phyloP scores from a whole-genome alignment of 92 coral and sea anemone species.

The Palythoa grandiflora region DNA sequence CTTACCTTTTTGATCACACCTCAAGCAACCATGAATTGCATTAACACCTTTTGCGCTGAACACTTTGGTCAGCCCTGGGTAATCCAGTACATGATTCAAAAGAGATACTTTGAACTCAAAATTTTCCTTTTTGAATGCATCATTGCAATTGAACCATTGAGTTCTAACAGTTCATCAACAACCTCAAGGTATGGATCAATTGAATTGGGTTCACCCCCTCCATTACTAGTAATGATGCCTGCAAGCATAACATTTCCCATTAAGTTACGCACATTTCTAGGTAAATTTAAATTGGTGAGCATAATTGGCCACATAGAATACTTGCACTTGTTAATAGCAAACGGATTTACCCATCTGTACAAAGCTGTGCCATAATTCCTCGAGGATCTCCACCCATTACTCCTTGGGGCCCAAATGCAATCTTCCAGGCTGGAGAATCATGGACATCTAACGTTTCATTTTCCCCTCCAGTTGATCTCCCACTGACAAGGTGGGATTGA shows the following conservation, averaged over 20 bases:
- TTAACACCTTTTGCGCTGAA: too few species aligned
- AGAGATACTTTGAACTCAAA: too few species aligned
- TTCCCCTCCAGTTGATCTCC: not conserved
- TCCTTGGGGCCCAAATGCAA: not conserved
- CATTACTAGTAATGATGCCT: conserved; percentile 50
- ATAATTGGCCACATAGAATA: conserved; percentile 71
- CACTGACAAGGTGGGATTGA: too few species aligned
- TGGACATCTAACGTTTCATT: conserved; percentile 17
- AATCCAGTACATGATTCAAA: too few species aligned
- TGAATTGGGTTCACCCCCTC: not conserved
- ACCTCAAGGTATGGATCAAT: conserved; percentile 4
- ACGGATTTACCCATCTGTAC: conserved; percentile 59
- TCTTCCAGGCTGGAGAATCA: conserved; percentile 52
- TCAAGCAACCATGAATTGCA: too few species aligned
- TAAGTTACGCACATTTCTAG: conserved; percentile 34
- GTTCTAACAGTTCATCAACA: not conserved
- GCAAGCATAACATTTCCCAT: conserved; percentile 48
- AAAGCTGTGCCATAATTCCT: conserved; percentile 41
- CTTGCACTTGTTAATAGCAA: conserved; percentile 25
- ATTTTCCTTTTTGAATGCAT: not conserved
- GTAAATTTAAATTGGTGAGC: conserved; percentile 51
- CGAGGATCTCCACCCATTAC: conserved; percentile 13
- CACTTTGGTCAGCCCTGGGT: too few species aligned
- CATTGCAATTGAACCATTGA: not conserved
- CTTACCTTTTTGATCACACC: too few species aligned